A percentile compares a stretch with the other conserved stretches of the same genome.
Conservation (phyloP, 1,140 invertebrate genomes). For the Pygmarrhopalites habei region DNA sequence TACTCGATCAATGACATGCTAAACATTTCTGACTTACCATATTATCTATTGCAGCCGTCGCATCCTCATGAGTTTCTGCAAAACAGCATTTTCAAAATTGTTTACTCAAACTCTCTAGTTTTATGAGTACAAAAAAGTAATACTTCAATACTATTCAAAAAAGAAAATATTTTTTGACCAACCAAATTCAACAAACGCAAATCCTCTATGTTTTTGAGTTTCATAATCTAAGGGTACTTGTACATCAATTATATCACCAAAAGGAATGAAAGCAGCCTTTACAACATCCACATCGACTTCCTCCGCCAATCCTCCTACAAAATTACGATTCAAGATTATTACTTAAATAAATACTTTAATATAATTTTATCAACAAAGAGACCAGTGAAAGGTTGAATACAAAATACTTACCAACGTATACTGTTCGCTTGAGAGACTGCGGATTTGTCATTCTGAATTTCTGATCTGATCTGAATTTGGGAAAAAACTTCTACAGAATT, state of each 20-base stretch:
- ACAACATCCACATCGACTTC: slow-evolving; percentile 95
- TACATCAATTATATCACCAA: slow-evolving; percentile 94
- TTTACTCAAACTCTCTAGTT: not conserved
- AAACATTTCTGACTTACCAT: no score
- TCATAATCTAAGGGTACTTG: slow-evolving; percentile 98
- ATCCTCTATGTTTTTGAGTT: slow-evolving; percentile 91
- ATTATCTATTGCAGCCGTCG: slow-evolving; percentile 95
- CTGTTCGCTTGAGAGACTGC: slow-evolving; percentile 36
- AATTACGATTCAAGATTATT: not conserved
- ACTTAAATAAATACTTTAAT: not conserved
- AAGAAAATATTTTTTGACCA: no score
- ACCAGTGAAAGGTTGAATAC: not conserved
- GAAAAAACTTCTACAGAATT: no score
- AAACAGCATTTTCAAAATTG: no score
- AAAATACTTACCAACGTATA: slow-evolving; percentile 37
- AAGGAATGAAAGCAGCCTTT: slow-evolving; percentile 93
- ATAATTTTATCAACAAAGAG: not conserved
- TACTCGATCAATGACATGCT: no score
- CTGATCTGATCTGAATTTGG: no score
- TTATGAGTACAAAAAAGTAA: slow-evolving; percentile 16
- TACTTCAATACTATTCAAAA: no score
- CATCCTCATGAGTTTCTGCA: slow-evolving; percentile 74
- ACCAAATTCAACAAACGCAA: slow-evolving; percentile 98
- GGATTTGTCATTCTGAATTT: slow-evolving; percentile 27
- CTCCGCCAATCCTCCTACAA: slow-evolving; percentile 80